Percentiles rank a stretch among this genome's conserved stretches.
Conservation (phyloP, 2,888 invertebrate species). For the Pseudoips prasinana region DNA sequence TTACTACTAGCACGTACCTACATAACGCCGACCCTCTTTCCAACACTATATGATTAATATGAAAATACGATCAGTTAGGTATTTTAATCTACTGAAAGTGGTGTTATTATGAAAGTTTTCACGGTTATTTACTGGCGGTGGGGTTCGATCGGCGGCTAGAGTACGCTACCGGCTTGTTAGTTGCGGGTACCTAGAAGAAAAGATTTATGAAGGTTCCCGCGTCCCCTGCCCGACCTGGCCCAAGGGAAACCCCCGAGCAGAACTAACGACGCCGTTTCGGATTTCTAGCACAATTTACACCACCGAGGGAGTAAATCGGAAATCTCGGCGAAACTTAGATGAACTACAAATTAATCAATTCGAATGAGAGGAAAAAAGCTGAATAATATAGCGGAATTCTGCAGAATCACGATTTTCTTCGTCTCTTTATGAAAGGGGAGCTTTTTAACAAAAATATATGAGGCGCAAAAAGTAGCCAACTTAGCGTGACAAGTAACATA, state of each 20-base stretch:
- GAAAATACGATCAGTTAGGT: conserved; percentile 56
- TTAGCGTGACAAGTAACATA: no score
- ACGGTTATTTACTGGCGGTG: conserved; percentile 57
- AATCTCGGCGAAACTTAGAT: conserved; percentile 64
- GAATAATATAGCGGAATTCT: conserved; percentile 51
- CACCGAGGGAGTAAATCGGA: conserved; percentile 55
- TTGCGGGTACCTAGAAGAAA: conserved; percentile 69
- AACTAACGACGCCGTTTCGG: conserved; percentile 77
- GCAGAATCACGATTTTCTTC: conserved; percentile 30
- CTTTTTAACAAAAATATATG: conserved; percentile 12
- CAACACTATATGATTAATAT: conserved; percentile 60
- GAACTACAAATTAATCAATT: conserved; percentile 62
- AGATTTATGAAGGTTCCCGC: conserved; percentile 77
- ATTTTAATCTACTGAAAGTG: conserved; percentile 69
- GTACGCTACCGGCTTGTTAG: conserved; percentile 67
- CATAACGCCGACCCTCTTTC: conserved; percentile 49
- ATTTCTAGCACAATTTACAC: conserved; percentile 78
- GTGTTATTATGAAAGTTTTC: conserved; percentile 70
- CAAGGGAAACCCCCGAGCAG: conserved; percentile 65
- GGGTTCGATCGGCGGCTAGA: conserved; percentile 37
- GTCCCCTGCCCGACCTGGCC: conserved; percentile 65
- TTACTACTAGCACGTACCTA: conserved; percentile 49
- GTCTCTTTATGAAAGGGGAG: no score
- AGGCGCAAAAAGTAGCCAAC: no score
- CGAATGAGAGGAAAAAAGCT: conserved; percentile 42